Evolutionary conservation across 2,888 invertebrate genomes (phyloP), one percentile per base, ranked within the genome.

Genomic region (Lasioglossum pauxillum): DNA sequence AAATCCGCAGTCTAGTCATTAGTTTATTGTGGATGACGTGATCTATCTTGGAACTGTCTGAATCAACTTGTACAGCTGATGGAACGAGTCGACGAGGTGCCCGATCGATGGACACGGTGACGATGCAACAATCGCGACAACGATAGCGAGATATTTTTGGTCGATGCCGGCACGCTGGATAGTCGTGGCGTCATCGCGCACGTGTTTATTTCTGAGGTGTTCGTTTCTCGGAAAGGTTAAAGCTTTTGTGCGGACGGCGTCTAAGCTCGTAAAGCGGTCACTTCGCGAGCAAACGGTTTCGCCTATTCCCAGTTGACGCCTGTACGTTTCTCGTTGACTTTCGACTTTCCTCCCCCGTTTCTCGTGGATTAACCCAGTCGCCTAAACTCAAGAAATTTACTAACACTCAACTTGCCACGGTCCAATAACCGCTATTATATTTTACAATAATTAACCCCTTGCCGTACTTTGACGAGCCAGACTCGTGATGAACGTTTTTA

Each of bases 141-240:
- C 78, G 83, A 85, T 83, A 74, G 35, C 27, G 44, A 78, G 83
- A 78, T 92, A 92, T 92, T 92, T 92, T 84, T 88, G 90, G 85
- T 82, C 82, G 71, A 72, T 69, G 73, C 82, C 75, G 80, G 72
- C 83, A 80, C 72, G 74, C 80, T 16, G 72, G 79, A 60, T 27
- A 60, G 27, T 16, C 77, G 81, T 93, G 93, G 94, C 93, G 94
- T 94, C 93, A 93, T 90, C 88, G 87, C 80, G 82, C 93, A 93
- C 93, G 93, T 93, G 93, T 93, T 94, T 94, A 94, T 93, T 93
- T 93, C 92, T 91, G 93, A 90, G 90, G 87, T 85, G 91, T 90
- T 86, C 88, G 86, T 91, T 86, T 89, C 91, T 90, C 79, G 80
- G 92, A 91, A 92, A 91, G 90, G 88, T 88, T 86, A 75, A 90